These are phyloP conservation scores for Patella pellucida DNA, from an alignment of 2,888 invertebrate species.

Conservation along the genomic window DNA sequence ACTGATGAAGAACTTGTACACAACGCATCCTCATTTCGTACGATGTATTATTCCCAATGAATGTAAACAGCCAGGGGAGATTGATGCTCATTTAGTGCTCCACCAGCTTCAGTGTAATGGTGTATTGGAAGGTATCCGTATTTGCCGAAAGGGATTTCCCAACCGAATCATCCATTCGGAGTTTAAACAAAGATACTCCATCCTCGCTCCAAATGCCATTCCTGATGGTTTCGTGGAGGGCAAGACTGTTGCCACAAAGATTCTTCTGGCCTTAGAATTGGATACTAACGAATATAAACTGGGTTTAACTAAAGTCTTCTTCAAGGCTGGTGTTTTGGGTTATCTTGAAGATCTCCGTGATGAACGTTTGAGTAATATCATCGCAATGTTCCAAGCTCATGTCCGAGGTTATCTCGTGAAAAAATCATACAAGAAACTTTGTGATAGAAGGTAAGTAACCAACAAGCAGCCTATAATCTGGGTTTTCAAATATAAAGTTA, in stretches of 20 bases:
- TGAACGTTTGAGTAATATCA: constrained; percentile 95
- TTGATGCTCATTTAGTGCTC: constrained; percentile 98
- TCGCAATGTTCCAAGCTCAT: constrained; percentile 91
- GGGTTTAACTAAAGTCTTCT: constrained; percentile 99
- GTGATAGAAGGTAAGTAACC: constrained; percentile 87
- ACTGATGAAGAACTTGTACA: constrained; percentile 77
- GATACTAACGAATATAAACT: constrained; percentile 96
- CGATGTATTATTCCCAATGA: constrained; percentile 99
- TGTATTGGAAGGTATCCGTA: constrained; percentile 99
- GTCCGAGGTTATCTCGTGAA: constrained; percentile 85
- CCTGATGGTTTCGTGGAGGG: constrained; percentile 74
- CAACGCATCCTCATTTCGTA: constrained; percentile 70
- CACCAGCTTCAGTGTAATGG: constrained; percentile 99
- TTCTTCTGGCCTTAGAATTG: constrained; percentile 77
- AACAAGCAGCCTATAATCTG: too few relatives aligned
- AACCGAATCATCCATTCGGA: constrained; percentile 99
- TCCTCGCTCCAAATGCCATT: constrained; percentile 92
- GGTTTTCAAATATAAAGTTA: too few relatives aligned
- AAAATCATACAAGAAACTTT: constrained; percentile 93
- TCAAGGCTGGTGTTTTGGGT: constrained; percentile 99
- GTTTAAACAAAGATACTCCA: constrained; percentile 98
- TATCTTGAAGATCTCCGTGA: constrained; percentile 99
- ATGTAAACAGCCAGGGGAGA: constrained; percentile 80
- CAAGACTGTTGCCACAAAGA: constrained; percentile 78
- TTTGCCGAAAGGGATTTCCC: constrained; percentile 98